These are phyloP conservation scores for Coreoperca whiteheadi DNA, from an alignment of 2,113 vertebrate species.

Conservation along the genomic window DNA sequence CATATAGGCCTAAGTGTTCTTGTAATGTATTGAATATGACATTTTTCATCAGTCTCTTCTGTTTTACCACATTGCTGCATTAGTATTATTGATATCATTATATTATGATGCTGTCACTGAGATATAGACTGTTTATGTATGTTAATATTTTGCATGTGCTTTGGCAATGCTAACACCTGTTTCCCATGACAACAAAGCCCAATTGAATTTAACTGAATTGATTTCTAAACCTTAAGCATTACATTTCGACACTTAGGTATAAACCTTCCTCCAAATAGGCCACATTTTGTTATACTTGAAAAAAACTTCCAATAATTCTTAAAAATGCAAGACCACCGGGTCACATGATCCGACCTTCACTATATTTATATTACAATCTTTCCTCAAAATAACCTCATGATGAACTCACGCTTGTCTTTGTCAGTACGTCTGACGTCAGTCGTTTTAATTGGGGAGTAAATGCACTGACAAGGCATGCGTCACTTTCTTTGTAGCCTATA, in stretches of 20 bases:
- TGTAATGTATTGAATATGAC: neutral
- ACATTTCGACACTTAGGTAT: neutral
- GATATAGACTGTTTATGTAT: no score
- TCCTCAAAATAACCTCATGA: slow-evolving; percentile 60
- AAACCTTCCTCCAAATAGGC: neutral
- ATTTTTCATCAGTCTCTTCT: neutral
- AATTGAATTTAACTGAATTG: no score
- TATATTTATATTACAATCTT: neutral
- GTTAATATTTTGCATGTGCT: no score
- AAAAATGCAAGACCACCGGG: neutral
- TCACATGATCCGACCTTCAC: neutral
- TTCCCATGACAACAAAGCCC: no score
- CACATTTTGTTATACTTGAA: neutral
- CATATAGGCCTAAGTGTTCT: neutral
- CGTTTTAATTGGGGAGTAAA: slow-evolving; percentile 57
- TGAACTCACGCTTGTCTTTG: slow-evolving; percentile 78
- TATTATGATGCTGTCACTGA: neutral
- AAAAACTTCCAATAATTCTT: neutral
- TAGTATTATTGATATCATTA: neutral
- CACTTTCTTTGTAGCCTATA: slow-evolving; percentile 57
- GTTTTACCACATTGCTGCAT: neutral
- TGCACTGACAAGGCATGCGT: slow-evolving; percentile 34
- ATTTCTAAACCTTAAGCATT: neutral
- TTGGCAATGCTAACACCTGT: no score
- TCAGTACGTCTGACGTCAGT: slow-evolving; percentile 86